phyloP scores from a whole-genome alignment of 1,140 invertebrate genomes.

The Drosophila gunungcola region DNA sequence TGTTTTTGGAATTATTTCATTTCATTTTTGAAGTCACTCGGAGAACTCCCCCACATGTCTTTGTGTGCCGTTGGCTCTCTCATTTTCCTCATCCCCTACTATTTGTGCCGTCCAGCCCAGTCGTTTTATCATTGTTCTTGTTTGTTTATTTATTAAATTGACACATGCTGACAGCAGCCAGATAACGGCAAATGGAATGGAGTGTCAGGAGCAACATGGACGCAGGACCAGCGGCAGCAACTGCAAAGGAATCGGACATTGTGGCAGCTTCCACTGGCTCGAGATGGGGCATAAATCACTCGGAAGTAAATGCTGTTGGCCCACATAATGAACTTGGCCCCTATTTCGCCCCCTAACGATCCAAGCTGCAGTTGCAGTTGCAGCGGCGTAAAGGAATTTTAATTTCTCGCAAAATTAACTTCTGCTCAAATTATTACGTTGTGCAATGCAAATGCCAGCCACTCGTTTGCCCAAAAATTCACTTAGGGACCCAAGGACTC shows the following conservation, averaged over 20 bases:
- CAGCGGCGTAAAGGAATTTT: slow-evolving; percentile 64
- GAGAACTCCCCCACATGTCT: slow-evolving; percentile 25
- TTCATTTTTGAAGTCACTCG: slow-evolving; percentile 71
- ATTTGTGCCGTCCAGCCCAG: slow-evolving; percentile 21
- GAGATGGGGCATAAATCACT: slow-evolving; percentile 69
- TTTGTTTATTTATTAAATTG: slow-evolving; percentile 78
- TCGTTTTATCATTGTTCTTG: slow-evolving; percentile 72
- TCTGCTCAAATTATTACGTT: slow-evolving; percentile 67
- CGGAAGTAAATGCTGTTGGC: slow-evolving; percentile 47
- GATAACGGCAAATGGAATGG: slow-evolving; percentile 56
- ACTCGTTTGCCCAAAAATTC: slow-evolving; percentile 22
- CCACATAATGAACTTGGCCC: slow-evolving; percentile 59
- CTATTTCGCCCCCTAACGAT: slow-evolving; percentile 16
- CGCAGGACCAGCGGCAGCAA: background rate
- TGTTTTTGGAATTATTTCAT: slow-evolving; percentile 83
- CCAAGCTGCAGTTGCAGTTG: slow-evolving; percentile 39
- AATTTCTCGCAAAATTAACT: slow-evolving; percentile 81
- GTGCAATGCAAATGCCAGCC: slow-evolving; percentile 67
- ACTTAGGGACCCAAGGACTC: slow-evolving; percentile 15
- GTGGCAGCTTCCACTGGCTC: slow-evolving; percentile 39
- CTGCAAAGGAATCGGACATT: slow-evolving; percentile 44
- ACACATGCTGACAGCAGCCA: slow-evolving; percentile 73
- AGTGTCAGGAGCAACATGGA: slow-evolving; percentile 42
- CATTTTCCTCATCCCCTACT: slow-evolving; percentile 8
- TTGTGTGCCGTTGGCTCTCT: slow-evolving; percentile 2